These are phyloP conservation scores for Microctenopoma steveboyesi DNA, from an alignment of 2,797 vertebrate genomes.

Conservation along the genomic window DNA sequence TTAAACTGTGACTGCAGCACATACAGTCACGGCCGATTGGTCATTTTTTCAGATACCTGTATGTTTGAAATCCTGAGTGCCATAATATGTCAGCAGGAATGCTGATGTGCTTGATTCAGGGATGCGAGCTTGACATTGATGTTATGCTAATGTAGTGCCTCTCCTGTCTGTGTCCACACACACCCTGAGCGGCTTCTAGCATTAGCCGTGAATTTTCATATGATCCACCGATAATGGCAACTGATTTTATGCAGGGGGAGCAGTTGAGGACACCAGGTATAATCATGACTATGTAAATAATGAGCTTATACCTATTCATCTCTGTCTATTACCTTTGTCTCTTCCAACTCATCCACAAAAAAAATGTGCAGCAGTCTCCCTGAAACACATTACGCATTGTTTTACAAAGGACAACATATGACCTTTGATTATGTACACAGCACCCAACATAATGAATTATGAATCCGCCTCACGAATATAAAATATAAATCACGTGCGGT, in stretches of 20 bases:
- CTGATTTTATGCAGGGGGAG: conserved; percentile 60
- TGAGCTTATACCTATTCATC: conserved; percentile 53
- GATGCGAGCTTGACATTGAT: conserved; percentile 70
- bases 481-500: conserved; percentile 59
- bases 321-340: conserved; percentile 41
- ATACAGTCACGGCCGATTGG: conserved; percentile 46
- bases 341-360: background rate
- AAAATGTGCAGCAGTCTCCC: background rate
- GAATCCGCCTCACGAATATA: conserved; percentile 37
- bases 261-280: conserved; percentile 25
- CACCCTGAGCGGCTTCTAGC: conserved; percentile 46
- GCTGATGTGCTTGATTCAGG: conserved; percentile 68
- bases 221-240: conserved; percentile 56
- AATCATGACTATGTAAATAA: conserved; percentile 64
- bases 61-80: conserved; percentile 66
- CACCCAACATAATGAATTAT: conserved; percentile 41
- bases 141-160: conserved; percentile 74
- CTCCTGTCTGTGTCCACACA: conserved; percentile 60
- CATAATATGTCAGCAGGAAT: conserved; percentile 68
- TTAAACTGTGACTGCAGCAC: conserved; percentile 31
- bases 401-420: conserved; percentile 31
- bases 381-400: conserved; percentile 25
- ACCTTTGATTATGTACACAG: conserved; percentile 45
- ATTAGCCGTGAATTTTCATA: conserved; percentile 60
- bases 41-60: conserved; percentile 56